phyloP scores from a whole-genome alignment of 2,797 vertebrate genomes.

The Gobionotothen gibberifrons region DNA sequence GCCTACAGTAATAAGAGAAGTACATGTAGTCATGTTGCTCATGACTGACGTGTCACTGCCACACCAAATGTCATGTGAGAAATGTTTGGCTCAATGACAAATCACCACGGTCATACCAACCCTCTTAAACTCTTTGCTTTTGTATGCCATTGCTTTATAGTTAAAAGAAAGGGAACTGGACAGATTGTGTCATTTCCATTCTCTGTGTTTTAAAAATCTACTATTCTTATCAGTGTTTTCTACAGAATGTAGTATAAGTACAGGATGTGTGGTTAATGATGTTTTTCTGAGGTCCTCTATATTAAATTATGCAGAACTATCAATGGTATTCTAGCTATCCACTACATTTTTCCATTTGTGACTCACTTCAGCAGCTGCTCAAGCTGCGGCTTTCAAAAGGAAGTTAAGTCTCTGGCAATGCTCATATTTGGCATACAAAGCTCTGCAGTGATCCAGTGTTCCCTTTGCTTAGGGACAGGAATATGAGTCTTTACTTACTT shows the following conservation, averaged over 20 bases:
- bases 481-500: constrained; percentile 45
- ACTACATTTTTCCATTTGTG: constrained; percentile 69
- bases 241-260: constrained; percentile 10
- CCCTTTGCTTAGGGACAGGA: constrained; percentile 51
- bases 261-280: constrained; percentile 53
- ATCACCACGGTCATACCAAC: constrained; percentile 34
- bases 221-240: constrained; percentile 18
- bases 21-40: constrained; percentile 21
- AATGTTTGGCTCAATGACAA: constrained; percentile 33
- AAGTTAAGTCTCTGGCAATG: constrained; percentile 66
- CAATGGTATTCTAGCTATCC: constrained; percentile 70
- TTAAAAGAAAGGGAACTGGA: neutral
- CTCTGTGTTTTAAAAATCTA: neutral
- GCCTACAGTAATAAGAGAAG: constrained; percentile 31
- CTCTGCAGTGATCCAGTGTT: constrained; percentile 62
- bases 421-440: constrained; percentile 67
- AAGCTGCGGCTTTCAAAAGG: constrained; percentile 70
- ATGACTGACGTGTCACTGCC: constrained; percentile 42
- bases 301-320: constrained; percentile 72
- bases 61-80: constrained; percentile 45
- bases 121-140: neutral
- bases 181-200: neutral
- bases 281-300: constrained; percentile 43
- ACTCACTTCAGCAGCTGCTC: constrained; percentile 80
- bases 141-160: neutral